Evolutionary conservation across 2,797 vertebrate genomes (phyloP).

Genomic region (Ctenochaetus hawaiiensis): DNA sequence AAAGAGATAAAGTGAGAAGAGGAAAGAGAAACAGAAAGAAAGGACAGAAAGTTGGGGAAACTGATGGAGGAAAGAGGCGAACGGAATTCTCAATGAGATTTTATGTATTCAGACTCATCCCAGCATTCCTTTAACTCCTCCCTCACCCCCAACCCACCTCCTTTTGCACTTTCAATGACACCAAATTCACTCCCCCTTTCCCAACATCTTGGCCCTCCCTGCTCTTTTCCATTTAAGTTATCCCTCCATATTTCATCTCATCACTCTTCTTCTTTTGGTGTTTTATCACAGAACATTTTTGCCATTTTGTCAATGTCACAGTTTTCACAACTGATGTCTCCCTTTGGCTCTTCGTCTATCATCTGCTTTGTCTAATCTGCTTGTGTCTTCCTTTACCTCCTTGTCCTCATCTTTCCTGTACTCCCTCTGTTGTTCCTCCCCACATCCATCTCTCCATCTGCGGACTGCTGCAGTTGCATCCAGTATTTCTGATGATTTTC

Average conservation of each 20-base stretch:
- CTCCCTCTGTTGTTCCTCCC: background rate
- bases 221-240: conserved; percentile 48
- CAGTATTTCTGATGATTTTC: conserved; percentile 18
- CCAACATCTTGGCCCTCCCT: conserved; percentile 39
- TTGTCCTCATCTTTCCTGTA: background rate
- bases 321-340: background rate
- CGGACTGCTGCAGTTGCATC: conserved; percentile 35
- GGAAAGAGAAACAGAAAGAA: conserved; percentile 17
- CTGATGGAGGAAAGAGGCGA: conserved; percentile 6
- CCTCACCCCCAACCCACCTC: conserved; percentile 39
- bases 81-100: conserved; percentile 49
- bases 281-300: conserved; percentile 32
- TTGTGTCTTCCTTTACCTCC: background rate
- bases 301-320: conserved; percentile 1
- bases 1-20: conserved; percentile 5
- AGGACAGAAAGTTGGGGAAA: background rate
- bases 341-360: background rate
- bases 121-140: conserved; percentile 56
- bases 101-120: conserved; percentile 50
- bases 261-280: conserved; percentile 5
- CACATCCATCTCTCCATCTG: conserved; percentile 5
- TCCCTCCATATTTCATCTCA: conserved; percentile 37
- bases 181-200: conserved; percentile 36
- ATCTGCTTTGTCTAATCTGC: background rate
- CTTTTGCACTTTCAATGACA: conserved; percentile 61